Evolutionary conservation across 2,797 vertebrate genomes (phyloP), one percentile per base, ranked within the genome.

Genomic region (Girardinus metallicus): DNA sequence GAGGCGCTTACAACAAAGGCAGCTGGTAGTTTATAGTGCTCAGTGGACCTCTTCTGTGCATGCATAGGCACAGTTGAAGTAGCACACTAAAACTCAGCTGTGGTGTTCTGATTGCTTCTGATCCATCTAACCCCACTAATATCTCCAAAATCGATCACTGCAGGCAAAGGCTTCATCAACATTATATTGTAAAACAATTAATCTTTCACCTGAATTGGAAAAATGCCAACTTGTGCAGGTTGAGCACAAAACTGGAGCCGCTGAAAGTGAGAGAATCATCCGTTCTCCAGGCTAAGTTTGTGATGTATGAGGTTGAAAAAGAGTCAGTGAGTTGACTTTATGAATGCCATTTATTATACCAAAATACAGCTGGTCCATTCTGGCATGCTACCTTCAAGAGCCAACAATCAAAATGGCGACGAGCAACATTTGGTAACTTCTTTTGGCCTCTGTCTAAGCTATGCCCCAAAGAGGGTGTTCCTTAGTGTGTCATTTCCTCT

Each of bases 11-110:
- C 79, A 85, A 85, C 80, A 91, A 87, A 85, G 79, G 77, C 86
- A 80, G 80, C 80, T 84, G 70, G 78, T 88, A 70, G 88, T 88
- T 82, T 81, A 82, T 72, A 66, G 60, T 64, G 79, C 71, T 85
- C 60, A 76, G 79, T 79, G 82, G 85, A 78, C 60, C 78, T 80
- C 57, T 89, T 78, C n/a, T 53, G 80, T 75, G 78, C 75, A 76
- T 62, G 53, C 21, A 60, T 76, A 77, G 68, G 75, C 79, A 71
- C 72, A n/a, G n/a, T n/a, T 46, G 64, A 66, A 73, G 82, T 74
- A 43, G 23, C 16, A 43, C 55, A 47, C 75, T 41, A 43, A 44
- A 77, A 64, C 85, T 76, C 73, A 62, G 77, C 77, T 70, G 73
- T 66, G 26, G 51, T 78, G 70, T 43, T 64, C 74, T 74, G 74